Base-by-base conservation (phyloP, 1,140 invertebrate species). In the Scylla paramamosain region DNA sequence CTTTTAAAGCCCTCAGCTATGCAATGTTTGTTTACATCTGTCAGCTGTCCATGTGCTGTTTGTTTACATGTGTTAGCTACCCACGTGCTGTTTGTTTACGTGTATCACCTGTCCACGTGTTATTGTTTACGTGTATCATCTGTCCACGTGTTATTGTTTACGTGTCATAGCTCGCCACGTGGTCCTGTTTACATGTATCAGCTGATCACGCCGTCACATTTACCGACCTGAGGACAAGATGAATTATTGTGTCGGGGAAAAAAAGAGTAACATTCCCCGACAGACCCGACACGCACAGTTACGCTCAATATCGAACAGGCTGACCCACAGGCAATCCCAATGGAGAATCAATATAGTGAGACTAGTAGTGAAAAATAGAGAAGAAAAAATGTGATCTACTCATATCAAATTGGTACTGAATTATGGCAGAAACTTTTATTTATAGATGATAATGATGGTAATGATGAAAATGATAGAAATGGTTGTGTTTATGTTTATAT, bases 11-110 rank as follows among this genome's bases (percentile, higher is more conserved):
- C 86, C n/a, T 29, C 46, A 28, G 16, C 28, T 48, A 91, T 52
- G 28, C 28, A 29, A 28, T 48, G 10, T 91, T 48, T 48, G 45
- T 45, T 25, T 67, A 20, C 59, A 10, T 25, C 8, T 67, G 3
- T 20, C 39, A 8, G 28, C 39, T 45, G 59, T 25, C 59, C 59
- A 67, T 16, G 59, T 67, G 59, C 20, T 16, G 20, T 20, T 52
- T 67, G 20, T 77, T 77, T 77, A 77, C 67, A 77, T n/a, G 67
- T n/a, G 20, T n/a, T 20, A 77, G 67, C n/a, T 77, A 20, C 1
- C 67, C 67, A 77, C 67, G 67, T 77, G 67, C 67, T 77, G 67
- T 77, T 77, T 77, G 67, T 77, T 77, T 77, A 77, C 67, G n/a
- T 77, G 67, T 59, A 59, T 77, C 25, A 77, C 6, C 67, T 77